Evolutionary conservation across 35 echinoderm and acorn worm genomes (phyloP), one percentile per base, ranked within the genome.

Genomic region (Ophioderma brevispina): DNA sequence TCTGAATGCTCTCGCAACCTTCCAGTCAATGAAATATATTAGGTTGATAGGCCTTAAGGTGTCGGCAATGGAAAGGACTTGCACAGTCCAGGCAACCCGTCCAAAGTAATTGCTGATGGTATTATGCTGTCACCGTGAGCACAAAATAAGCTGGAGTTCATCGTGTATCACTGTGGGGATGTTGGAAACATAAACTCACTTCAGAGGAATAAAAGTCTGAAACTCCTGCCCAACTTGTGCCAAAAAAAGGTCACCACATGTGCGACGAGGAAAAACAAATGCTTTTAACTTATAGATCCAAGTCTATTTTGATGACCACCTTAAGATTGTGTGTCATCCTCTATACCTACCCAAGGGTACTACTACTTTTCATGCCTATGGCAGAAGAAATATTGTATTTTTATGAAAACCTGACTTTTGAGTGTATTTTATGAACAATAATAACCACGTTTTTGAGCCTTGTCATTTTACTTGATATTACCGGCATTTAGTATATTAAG

Each of bases 201-300:
- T 70, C 59, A 70, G 59, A 70, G 23, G 59, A 70, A 70, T 70
- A 13, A 13, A 25, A 70, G 10, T 25, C 4, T 25, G n/a, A 6
- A 70, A 70, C 4, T 70, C 59, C 59, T 70, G 15, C 59, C 21
- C 21, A 52, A 8, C 21, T 70, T 70, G 59, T 70, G 59, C 59
- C 2, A 70, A 70, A 70, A 30, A 70, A 70, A 70, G 59, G 10
- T 30, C 59, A 70, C 59, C 59, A 70, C 10, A 25, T 70, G 59
- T 3, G n/a, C n/a, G n/a, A n/a, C n/a, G n/a, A n/a, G n/a, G 10
- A 30, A 70, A 25, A 8, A 70, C 28, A 70, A n/a, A 15, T 70
- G 59, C 59, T 70, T 70, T 70, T 70, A 70, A 70, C 59, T 70
- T 70, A 70, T 70, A 70, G 59, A 70, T 70, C n/a, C 59, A 70